Evolutionary conservation across 1,140 invertebrate species (phyloP).

Genomic region (Drosophila subpulchrella): DNA sequence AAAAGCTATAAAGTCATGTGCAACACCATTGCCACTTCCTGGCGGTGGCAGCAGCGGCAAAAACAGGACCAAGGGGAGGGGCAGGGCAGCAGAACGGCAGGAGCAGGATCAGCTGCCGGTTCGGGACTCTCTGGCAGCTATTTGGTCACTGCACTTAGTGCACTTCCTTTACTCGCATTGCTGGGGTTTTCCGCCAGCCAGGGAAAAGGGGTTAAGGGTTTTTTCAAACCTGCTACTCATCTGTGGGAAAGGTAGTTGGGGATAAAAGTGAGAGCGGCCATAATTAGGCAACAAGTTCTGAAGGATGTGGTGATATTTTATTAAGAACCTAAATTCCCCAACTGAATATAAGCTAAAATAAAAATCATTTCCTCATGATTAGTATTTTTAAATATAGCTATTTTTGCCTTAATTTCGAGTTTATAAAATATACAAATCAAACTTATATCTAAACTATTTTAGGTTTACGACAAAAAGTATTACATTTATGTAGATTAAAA

Average conservation of each 20-base stretch:
- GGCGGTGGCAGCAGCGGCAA: slow-evolving; percentile 37
- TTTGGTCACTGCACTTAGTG: slow-evolving; percentile 80
- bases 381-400: too few species aligned
- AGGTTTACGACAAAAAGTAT: too few species aligned
- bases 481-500: too few species aligned
- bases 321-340: too few species aligned
- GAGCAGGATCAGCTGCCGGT: slow-evolving; percentile 22
- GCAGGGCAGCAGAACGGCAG: slow-evolving; percentile 20
- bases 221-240: slow-evolving; percentile 26
- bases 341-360: too few species aligned
- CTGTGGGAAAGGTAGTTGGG: not conserved
- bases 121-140: slow-evolving; percentile 57
- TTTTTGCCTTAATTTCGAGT: too few species aligned
- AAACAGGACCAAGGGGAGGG: slow-evolving; percentile 3
- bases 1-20: slow-evolving; percentile 78
- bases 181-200: slow-evolving; percentile 54
- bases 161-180: slow-evolving; percentile 69
- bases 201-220: slow-evolving; percentile 19
- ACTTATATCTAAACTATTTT: too few species aligned
- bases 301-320: too few species aligned
- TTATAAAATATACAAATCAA: too few species aligned
- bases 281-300: not conserved
- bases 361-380: too few species aligned
- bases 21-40: slow-evolving; percentile 65
- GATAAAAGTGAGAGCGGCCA: not conserved